Conservation (phyloP, 2,888 invertebrate species). For the Diloba caeruleocephala region DNA sequence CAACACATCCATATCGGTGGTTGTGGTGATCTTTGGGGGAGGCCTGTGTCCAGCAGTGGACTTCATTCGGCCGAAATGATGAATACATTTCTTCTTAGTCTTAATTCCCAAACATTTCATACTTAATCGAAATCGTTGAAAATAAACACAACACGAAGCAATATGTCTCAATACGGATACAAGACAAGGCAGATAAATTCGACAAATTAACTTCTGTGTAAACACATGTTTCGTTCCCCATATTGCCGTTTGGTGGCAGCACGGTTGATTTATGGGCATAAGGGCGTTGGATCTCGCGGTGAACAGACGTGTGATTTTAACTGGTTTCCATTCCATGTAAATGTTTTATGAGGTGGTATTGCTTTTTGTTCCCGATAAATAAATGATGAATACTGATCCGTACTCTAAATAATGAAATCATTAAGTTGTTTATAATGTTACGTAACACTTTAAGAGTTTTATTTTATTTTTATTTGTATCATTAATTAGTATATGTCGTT, state of each 20-base stretch:
- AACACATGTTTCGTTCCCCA: conserved; percentile 88
- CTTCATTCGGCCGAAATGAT: too few relatives aligned
- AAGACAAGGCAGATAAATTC: conserved; percentile 86
- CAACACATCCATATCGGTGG: too few relatives aligned
- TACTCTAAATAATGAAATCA: not conserved
- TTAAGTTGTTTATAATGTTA: too few relatives aligned
- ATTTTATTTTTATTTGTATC: too few relatives aligned
- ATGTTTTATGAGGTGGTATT: conserved; percentile 56
- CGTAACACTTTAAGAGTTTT: too few relatives aligned
- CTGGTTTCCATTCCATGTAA: conserved; percentile 58
- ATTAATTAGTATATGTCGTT: too few relatives aligned
- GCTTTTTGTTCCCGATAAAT: conserved; percentile 21
- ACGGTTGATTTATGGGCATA: conserved; percentile 83
- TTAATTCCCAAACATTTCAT: conserved; percentile 23
- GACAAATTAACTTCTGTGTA: conserved; percentile 88
- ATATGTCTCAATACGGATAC: conserved; percentile 85
- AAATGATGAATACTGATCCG: conserved; percentile 6
- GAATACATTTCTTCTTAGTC: not conserved
- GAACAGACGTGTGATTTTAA: conserved; percentile 66
- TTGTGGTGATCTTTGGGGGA: too few relatives aligned
- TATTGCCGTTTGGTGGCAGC: conserved; percentile 86
- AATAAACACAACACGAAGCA: conserved; percentile 64
- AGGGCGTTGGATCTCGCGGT: conserved; percentile 68
- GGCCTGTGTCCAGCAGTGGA: too few relatives aligned
- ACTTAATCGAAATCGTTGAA: conserved; percentile 53